Evolutionary conservation across 2,888 invertebrate genomes (phyloP), one percentile per base, ranked within the genome.

Genomic region (Bimastos eiseni): DNA sequence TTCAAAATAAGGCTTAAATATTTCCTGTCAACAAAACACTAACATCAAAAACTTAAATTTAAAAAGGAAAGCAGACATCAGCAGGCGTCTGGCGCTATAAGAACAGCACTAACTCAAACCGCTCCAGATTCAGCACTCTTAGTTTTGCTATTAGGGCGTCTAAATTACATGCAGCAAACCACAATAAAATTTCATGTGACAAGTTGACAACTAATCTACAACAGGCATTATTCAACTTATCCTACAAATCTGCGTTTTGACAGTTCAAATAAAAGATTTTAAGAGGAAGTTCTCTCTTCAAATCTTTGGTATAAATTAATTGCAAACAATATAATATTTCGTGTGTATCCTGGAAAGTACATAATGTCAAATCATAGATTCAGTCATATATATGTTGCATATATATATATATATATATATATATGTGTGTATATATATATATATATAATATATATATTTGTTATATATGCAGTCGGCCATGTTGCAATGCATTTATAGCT

Each of bases 11-110:
- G 70, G 70, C 70, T 49, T 49, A 49, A 49, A 49, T 49, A 49
- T 49, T 49, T 24, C 24, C 49, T 70, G 70, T 70, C 70, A 70
- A 70, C 70, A 70, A 70, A 49, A 70, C n/a, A 70, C 70, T 70
- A 70, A 70, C 70, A 70, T 70, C 70, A 70, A 70, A 49, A n/a
- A 70, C 70, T n/a, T 70, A 70, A 70, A 70, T 70, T 70, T 70
- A 30, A 70, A 70, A 70, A n/a, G n/a, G n/a, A n/a, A n/a, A n/a
- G n/a, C n/a, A n/a, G n/a, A n/a, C n/a, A n/a, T n/a, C n/a, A n/a
- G n/a, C n/a, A n/a, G n/a, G n/a, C n/a, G n/a, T n/a, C n/a, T n/a
- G n/a, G n/a, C n/a, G n/a, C n/a, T n/a, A n/a, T n/a, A n/a, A n/a
- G n/a, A n/a, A n/a, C n/a, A n/a, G 11, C 70, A n/a, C n/a, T 70